Evolutionary conservation across 23 tunicate species (phyloP).

Genomic region (Oikopleura dioica): DNA sequence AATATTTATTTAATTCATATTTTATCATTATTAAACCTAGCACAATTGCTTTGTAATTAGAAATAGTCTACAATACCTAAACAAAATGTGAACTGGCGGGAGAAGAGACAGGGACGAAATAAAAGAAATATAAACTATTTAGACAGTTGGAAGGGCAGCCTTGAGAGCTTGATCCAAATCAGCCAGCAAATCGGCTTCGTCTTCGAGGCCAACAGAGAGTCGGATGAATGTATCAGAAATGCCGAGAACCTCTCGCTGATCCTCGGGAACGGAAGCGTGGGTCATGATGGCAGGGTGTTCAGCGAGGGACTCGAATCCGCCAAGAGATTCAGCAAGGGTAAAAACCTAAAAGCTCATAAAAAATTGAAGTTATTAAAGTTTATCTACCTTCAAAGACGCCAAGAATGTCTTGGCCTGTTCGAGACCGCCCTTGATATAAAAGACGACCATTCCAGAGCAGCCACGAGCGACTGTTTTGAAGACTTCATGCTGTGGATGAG

Average conservation of each 20-base stretch:
- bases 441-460: slow-evolving; percentile 78
- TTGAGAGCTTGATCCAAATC: slow-evolving; percentile 72
- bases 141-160: slow-evolving; percentile 21
- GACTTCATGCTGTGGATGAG: slow-evolving; percentile 71
- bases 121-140: no score
- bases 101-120: no score
- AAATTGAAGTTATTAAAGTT: no score
- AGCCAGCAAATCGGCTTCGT: slow-evolving; percentile 43
- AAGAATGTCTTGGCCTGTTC: slow-evolving; percentile 35
- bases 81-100: no score
- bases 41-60: no score
- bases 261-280: slow-evolving; percentile 84
- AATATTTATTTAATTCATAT: no score
- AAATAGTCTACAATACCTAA: no score
- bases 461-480: slow-evolving; percentile 91
- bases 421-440: slow-evolving; percentile 55
- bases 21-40: no score
- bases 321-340: slow-evolving; percentile 81
- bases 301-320: slow-evolving; percentile 85
- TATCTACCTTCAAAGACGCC: slow-evolving; percentile 21
- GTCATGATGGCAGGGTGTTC: slow-evolving; percentile 98
- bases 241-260: slow-evolving; percentile 31
- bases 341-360: no score
- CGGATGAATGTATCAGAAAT: slow-evolving; percentile 79
- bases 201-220: slow-evolving; percentile 69